These are phyloP conservation scores for Hyalella azteca DNA, from an alignment of 2,888 invertebrate species.

Conservation along the genomic window DNA sequence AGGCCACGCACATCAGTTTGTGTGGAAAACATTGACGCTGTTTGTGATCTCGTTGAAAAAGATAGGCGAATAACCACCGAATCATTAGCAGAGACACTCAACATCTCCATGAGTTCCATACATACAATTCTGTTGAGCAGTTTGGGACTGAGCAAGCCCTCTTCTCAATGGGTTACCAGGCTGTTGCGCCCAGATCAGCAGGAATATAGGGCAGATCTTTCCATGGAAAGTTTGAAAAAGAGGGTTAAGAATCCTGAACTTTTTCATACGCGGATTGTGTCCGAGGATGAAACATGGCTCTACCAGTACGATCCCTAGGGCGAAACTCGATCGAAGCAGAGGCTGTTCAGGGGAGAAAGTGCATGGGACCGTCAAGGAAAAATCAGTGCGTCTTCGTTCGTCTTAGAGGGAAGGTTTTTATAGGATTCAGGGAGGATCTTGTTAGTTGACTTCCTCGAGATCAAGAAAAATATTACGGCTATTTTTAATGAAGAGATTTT, in stretches of 20 bases:
- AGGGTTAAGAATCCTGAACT: conserved; percentile 5
- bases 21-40: conserved; percentile 10
- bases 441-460: no score
- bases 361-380: no score
- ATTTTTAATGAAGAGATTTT: no score
- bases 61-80: neutral
- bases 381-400: no score
- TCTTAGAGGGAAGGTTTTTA: no score
- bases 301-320: conserved; percentile 35
- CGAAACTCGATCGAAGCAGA: conserved; percentile 35
- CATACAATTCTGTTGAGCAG: neutral
- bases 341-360: no score
- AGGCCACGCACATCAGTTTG: neutral
- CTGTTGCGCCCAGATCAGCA: neutral
- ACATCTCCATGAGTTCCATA: neutral
- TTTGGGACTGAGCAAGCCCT: no score
- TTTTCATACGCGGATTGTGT: conserved; percentile 24
- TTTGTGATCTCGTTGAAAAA: neutral
- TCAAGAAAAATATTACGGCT: no score
- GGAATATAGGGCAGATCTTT: neutral
- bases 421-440: no score
- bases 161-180: neutral
- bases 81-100: neutral
- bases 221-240: conserved; percentile 24
- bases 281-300: conserved; percentile 33